Base-by-base conservation (phyloP, 1,140 invertebrate species). In the Drosophila setifemur region DNA sequence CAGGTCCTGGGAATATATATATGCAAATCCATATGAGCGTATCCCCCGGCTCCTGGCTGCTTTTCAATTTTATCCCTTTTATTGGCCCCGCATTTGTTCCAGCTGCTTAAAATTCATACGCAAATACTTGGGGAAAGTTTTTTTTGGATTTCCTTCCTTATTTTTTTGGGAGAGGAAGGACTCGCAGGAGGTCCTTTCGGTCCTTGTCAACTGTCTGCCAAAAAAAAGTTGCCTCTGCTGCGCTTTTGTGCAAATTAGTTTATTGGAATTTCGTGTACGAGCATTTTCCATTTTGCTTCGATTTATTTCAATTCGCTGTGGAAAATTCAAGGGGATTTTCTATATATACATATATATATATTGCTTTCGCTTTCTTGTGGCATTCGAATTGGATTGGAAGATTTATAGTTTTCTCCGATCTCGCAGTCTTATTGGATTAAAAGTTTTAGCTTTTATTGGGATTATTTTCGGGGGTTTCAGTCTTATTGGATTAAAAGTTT, bases 251-350 rank as follows among this genome's bases (percentile, higher is more conserved):
- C 79, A 88, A 88, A 88, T 88, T 88, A 88, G 85, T 88, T 88
- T 88, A 88, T 88, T 88, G 85, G 85, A 85, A 88, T 88, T 88
- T 88, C 64, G 73, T 88, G 73, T n/a, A n/a, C n/a, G n/a, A n/a
- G n/a, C n/a, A n/a, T 76, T 88, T 77, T 55, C 53, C 31, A 61
- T 53, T 70, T 64, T 29, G 54, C 45, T 48, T 48, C 37, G 16
- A 47, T 67, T 49, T 50, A 37, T 61, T 58, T 19, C 28, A 29
- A 19, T 44, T 23, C 29, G 33, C 47, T 40, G 12, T 14, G 3
- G 0, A 16, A 21, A 7, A 1, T n/a, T n/a, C n/a, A n/a, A n/a
- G n/a, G n/a, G n/a, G n/a, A n/a, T n/a, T n/a, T n/a, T n/a, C n/a
- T n/a, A n/a, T n/a, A n/a, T n/a, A n/a, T n/a, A n/a, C n/a, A n/a